These are phyloP conservation scores for Hylyphantes graminicola DNA, from an alignment of 1,140 invertebrate species.

Conservation along the genomic window DNA sequence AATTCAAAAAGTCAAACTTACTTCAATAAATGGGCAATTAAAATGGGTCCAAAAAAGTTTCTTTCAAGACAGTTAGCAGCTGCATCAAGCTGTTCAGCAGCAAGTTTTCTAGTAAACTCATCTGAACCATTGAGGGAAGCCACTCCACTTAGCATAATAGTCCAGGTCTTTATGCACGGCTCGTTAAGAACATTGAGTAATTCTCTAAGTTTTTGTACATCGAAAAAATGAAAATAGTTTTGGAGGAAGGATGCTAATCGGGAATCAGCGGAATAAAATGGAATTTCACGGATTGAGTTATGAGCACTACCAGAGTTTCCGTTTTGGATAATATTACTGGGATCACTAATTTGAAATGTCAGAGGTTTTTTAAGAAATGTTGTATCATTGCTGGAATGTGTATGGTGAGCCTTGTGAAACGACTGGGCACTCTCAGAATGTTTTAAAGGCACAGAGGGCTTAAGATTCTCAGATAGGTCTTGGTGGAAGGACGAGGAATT, in stretches of 20 bases:
- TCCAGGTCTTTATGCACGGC: constrained; percentile 45
- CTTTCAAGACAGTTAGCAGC: constrained; percentile 51
- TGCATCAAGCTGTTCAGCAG: constrained; percentile 45
- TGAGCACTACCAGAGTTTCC: constrained; percentile 16
- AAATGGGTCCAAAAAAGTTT: constrained; percentile 32
- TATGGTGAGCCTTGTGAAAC: constrained; percentile 20
- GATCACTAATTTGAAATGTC: constrained; percentile 34
- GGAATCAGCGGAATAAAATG: constrained; percentile 23
- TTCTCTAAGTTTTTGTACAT: constrained; percentile 50
- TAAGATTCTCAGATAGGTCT: constrained; percentile 16
- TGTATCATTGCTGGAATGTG: constrained; percentile 8
- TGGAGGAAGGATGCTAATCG: constrained; percentile 43
- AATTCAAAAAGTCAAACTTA: constrained; percentile 29
- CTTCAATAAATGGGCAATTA: constrained; percentile 51
- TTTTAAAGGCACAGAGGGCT: constrained; percentile 14
- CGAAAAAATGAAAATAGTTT: constrained; percentile 59
- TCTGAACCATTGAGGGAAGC: constrained; percentile 39
- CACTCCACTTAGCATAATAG: constrained; percentile 45
- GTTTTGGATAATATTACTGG: constrained; percentile 18
- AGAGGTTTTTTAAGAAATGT: constrained; percentile 10
- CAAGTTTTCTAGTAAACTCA: constrained; percentile 51
- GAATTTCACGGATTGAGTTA: not conserved
- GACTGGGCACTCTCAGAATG: constrained; percentile 53
- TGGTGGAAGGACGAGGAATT: not conserved
- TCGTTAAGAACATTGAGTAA: constrained; percentile 28